phyloP scores from a whole-genome alignment of 2,113 vertebrate genomes.

The Sula dactylatra region DNA sequence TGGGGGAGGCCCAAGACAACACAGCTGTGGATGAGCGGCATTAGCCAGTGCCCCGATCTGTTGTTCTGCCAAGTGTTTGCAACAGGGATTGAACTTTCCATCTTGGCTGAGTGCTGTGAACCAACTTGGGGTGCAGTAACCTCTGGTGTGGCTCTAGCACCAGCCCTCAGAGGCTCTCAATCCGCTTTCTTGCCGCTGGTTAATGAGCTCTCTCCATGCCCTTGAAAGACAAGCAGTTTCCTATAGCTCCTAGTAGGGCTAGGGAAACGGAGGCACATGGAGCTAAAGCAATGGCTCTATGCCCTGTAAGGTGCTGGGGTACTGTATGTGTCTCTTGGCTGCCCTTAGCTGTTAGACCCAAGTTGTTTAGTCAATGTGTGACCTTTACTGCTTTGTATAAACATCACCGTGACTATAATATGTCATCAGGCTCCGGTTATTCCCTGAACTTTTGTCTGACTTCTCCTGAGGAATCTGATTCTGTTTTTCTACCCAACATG shows the following conservation, averaged over 20 bases:
- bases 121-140: background rate
- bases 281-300: background rate
- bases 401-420: background rate
- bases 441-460: background rate
- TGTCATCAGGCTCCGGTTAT: background rate
- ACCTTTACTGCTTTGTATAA: slow-evolving; percentile 1
- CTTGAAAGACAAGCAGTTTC: background rate
- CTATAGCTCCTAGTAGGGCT: background rate
- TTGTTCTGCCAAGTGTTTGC: background rate
- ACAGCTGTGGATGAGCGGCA: background rate
- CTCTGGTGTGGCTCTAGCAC: background rate
- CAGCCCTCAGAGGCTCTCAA: background rate
- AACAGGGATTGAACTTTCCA: background rate
- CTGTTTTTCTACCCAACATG: background rate
- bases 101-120: background rate
- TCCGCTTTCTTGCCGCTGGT: background rate
- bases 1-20: background rate
- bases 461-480: background rate
- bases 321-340: background rate
- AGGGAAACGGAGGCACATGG: background rate
- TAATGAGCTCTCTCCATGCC: background rate
- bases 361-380: background rate
- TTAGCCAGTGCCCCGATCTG: background rate
- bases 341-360: background rate
- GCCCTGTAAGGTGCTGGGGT: background rate